Conservation (phyloP, 1,140 invertebrate species). For the Andrena cerasifolii region DNA sequence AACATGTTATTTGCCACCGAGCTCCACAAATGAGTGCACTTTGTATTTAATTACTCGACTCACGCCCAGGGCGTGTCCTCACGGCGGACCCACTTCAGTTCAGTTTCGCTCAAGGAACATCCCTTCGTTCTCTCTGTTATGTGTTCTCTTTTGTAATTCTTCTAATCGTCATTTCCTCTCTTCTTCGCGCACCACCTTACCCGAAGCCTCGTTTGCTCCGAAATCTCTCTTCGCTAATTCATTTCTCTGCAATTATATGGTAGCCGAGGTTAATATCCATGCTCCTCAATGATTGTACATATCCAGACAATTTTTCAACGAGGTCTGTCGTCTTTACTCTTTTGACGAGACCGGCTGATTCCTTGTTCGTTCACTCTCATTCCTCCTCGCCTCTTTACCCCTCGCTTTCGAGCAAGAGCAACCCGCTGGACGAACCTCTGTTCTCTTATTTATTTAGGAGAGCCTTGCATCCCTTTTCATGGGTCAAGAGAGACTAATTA, state of each 20-base stretch:
- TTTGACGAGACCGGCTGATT: too few relatives aligned
- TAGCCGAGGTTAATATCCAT: too few relatives aligned
- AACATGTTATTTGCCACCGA: conserved; percentile 82
- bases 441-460: not conserved
- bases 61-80: conserved; percentile 79
- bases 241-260: not conserved
- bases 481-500: too few relatives aligned
- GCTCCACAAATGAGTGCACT: conserved; percentile 81
- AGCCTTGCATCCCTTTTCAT: not conserved
- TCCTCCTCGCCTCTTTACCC: too few relatives aligned
- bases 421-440: too few relatives aligned
- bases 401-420: not conserved
- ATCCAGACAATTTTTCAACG: too few relatives aligned
- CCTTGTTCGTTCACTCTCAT: too few relatives aligned
- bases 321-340: too few relatives aligned
- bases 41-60: conserved; percentile 81
- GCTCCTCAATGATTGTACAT: too few relatives aligned
- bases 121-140: conserved; percentile 51
- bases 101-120: conserved; percentile 64
- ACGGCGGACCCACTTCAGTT: conserved; percentile 51
- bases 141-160: conserved; percentile 32
- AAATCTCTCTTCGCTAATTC: too few relatives aligned
- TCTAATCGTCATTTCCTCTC: not conserved
- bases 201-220: not conserved
- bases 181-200: not conserved